Evolutionary conservation across 2,113 vertebrate species (phyloP).

Genomic region (Typhlomys cinereus): DNA sequence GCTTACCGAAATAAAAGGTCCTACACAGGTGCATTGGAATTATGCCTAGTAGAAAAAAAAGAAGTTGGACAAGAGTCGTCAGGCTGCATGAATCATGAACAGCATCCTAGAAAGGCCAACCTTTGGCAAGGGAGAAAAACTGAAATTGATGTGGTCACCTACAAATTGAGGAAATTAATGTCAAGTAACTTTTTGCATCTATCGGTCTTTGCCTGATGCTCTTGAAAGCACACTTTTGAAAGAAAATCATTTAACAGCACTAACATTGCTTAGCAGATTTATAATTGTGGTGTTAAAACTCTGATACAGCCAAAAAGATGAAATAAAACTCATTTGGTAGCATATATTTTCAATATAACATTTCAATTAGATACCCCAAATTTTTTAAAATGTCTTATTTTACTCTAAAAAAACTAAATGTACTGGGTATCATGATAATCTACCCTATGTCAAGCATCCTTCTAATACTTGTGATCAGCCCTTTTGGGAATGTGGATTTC

Average conservation of each 20-base stretch:
- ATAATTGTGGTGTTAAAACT: background rate
- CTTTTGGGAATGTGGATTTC: background rate
- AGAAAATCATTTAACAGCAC: conserved; percentile 6
- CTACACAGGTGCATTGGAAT: conserved; percentile 59
- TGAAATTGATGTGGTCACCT: conserved; percentile 9
- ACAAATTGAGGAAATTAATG: conserved; percentile 19
- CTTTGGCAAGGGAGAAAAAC: background rate
- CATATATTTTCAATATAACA: background rate
- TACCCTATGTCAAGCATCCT: background rate
- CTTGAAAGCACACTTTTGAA: background rate
- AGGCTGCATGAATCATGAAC: background rate
- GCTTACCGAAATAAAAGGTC: conserved; percentile 51
- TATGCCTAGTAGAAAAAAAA: conserved; percentile 40
- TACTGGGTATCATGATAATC: background rate
- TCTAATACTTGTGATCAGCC: background rate
- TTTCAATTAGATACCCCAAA: background rate
- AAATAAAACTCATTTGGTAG: background rate
- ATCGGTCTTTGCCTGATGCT: background rate
- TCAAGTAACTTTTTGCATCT: background rate
- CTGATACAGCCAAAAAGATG: background rate
- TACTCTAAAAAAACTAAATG: background rate
- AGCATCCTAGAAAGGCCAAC: conserved; percentile 25
- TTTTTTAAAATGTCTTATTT: background rate
- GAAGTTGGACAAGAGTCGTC: conserved; percentile 11
- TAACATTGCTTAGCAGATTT: conserved; percentile 23